phyloP scores from a whole-genome alignment of 2,113 vertebrate genomes.

The Upupa epops region DNA sequence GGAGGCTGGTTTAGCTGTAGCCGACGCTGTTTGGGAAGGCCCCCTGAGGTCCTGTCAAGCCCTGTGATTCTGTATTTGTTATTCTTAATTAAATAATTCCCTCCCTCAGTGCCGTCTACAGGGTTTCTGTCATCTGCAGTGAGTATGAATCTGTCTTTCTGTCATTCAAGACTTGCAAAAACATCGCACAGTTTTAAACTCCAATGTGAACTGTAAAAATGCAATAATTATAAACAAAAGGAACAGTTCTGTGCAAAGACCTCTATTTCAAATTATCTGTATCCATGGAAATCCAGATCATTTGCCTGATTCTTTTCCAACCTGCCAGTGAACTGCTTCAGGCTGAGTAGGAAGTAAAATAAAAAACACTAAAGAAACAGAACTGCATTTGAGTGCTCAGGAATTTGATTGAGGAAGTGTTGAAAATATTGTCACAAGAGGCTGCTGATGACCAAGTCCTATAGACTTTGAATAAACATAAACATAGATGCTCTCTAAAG shows the following conservation, averaged over 20 bases:
- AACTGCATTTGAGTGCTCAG: not conserved
- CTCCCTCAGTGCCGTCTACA: not conserved
- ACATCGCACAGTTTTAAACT: not conserved
- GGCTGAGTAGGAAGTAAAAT: not conserved
- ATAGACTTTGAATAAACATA: not conserved
- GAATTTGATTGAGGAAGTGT: not conserved
- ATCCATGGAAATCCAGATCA: conserved; percentile 2
- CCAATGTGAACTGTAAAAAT: not conserved
- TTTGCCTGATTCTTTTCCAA: not conserved
- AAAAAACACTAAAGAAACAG: not conserved
- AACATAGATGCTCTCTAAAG: not conserved
- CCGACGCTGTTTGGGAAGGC: not conserved
- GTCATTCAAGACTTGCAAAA: not conserved
- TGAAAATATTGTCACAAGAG: not conserved
- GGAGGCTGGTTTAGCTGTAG: not conserved
- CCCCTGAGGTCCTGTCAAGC: not conserved
- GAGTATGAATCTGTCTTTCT: not conserved
- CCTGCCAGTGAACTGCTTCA: not conserved
- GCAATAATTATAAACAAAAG: not conserved
- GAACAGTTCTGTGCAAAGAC: not conserved
- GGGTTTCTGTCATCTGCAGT: not conserved
- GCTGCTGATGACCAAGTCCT: not conserved
- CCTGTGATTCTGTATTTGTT: conserved; percentile 4
- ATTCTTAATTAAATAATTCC: conserved; percentile 9
- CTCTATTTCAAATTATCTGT: not conserved